Evolutionary conservation across 2,113 vertebrate genomes (phyloP), one percentile per base, ranked within the genome.

Genomic region (Heterochromis multidens): DNA sequence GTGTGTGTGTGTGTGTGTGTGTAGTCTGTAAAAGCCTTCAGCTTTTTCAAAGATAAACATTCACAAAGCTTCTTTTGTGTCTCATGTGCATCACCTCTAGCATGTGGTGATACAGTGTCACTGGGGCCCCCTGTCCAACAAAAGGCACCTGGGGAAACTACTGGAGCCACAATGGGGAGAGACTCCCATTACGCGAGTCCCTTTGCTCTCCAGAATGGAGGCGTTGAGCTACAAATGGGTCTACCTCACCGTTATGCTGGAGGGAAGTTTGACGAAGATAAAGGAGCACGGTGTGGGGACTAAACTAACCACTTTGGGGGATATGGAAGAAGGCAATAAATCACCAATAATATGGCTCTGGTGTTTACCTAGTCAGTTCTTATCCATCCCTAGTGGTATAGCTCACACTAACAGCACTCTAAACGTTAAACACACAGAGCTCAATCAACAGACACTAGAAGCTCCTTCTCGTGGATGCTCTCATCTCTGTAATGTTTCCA

Each of bases 101-200:
- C 79, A 62, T 81, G 43, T 82, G 77, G 85, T 92, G 93, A 94
- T 94, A 91, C 83, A 89, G 91, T 95, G 88, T 93, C 91, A 89
- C 76, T 35, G 60, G 63, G 84, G 82, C 88, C 87, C 94, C 91
- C 93, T 92, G 88, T 46, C 77, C 17, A 91, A 94, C 93, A 94
- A 95, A 92, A 92, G 89, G 62, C 91, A 91, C 86, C 89, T 84
- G 86, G 82, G 89, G 84, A 77, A 89, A 81, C 85, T 86, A 54
- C 77, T 31, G 70, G 83, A 82, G 82, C 89, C 78, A 84, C 80
- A 86, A 77, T 56, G 84, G 87, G 74, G 78, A 56, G 21, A 61
- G 80, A 82, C 79, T 92, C 35, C 85, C 87, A 80, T 92, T 91
- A 88, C 46, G 52, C 1, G 56, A 81, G 62, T 79, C 60, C 52